Evolutionary conservation across 2,797 vertebrate genomes (phyloP).

Genomic region (Ciconia nigra): DNA sequence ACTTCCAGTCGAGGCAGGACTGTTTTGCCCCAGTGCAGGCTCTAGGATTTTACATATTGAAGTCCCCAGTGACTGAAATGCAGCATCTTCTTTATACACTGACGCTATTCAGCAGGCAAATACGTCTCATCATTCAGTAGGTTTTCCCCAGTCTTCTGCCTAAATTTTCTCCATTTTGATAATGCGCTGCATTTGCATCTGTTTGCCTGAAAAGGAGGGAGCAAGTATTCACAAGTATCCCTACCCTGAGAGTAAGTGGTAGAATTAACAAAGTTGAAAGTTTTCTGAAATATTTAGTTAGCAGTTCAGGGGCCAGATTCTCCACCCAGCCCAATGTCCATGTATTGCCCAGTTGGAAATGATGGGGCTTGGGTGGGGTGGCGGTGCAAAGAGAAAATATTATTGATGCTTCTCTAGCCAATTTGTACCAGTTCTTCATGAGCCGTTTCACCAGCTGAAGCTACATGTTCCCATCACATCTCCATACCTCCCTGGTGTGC

Average conservation of each 20-base stretch:
- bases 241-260: not conserved
- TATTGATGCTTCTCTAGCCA: not conserved
- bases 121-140: not conserved
- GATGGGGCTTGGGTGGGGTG: not conserved
- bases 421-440: not conserved
- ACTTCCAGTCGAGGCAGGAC: not conserved
- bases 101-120: not conserved
- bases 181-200: not conserved
- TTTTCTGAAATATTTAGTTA: not conserved
- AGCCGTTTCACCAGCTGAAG: not conserved
- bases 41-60: not conserved
- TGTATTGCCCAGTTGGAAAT: not conserved
- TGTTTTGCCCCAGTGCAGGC: not conserved
- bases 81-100: not conserved
- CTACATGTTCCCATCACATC: not conserved
- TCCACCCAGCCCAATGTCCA: not conserved
- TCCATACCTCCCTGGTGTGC: not conserved
- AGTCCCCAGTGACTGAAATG: not conserved
- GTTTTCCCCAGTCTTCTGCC: not conserved
- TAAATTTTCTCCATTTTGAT: not conserved
- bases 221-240: not conserved
- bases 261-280: not conserved
- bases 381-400: not conserved
- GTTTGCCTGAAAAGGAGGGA: not conserved
- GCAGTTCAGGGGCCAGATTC: not conserved